These are phyloP conservation scores for Hypotaenidia philippensis DNA, from an alignment of 2,797 vertebrate genomes.

Conservation along the genomic window DNA sequence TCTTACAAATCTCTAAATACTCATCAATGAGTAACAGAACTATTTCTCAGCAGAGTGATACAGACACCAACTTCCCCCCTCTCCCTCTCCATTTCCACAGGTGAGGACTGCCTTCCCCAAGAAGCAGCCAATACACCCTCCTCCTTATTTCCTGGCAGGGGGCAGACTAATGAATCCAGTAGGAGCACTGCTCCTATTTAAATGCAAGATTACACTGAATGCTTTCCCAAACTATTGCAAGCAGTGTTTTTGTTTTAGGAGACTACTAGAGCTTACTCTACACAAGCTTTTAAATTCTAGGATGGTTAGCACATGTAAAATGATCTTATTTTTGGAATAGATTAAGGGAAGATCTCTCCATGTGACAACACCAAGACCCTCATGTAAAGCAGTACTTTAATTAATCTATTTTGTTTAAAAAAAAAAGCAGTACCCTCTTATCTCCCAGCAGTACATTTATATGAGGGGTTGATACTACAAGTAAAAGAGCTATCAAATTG, in stretches of 20 bases:
- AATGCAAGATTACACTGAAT: neutral
- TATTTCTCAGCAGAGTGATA: neutral
- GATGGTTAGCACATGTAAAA: neutral
- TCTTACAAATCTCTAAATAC: neutral
- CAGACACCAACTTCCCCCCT: accelerated
- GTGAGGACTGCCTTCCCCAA: neutral
- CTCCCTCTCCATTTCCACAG: neutral
- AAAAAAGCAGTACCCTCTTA: neutral
- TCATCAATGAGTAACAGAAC: neutral
- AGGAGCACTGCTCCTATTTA: neutral
- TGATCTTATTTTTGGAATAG: neutral
- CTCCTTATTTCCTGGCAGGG: neutral
- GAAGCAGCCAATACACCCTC: neutral
- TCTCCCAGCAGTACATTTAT: neutral
- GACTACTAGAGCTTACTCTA: neutral
- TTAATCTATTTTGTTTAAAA: accelerated
- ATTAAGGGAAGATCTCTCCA: neutral
- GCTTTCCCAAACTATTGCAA: neutral
- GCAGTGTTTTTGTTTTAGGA: neutral
- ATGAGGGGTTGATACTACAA: neutral
- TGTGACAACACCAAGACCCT: neutral
- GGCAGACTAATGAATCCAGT: neutral
- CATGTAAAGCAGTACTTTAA: neutral
- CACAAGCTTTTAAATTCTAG: neutral
- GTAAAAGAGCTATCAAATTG: neutral